Evolutionary conservation across 2,113 vertebrate species (phyloP).

Genomic region (Electrona antarctica): DNA sequence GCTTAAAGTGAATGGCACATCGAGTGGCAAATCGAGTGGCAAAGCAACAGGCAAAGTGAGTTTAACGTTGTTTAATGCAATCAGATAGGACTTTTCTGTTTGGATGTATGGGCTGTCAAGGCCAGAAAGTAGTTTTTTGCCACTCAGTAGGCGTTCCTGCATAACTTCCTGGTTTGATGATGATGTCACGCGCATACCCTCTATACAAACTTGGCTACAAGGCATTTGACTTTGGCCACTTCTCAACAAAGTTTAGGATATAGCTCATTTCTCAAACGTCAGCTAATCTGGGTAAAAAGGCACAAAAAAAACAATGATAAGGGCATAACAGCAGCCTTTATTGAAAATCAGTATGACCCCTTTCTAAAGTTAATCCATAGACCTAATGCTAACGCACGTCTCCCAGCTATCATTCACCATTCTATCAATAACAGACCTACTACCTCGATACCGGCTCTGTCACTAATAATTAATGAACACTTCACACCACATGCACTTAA

Average conservation of each 20-base stretch:
- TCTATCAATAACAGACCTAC: slow-evolving; percentile 47
- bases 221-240: slow-evolving; percentile 3
- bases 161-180: too few relatives aligned
- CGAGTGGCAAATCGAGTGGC: too few relatives aligned
- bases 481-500: slow-evolving; percentile 2
- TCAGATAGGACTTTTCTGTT: too few relatives aligned
- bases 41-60: too few relatives aligned
- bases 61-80: too few relatives aligned
- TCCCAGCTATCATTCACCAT: slow-evolving; percentile 45
- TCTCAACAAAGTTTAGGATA: neutral
- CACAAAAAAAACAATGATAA: slow-evolving; percentile 4
- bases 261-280: slow-evolving; percentile 2
- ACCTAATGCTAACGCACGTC: slow-evolving; percentile 50
- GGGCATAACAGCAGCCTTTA: slow-evolving; percentile 12
- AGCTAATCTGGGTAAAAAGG: slow-evolving; percentile 7
- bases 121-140: too few relatives aligned
- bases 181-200: too few relatives aligned
- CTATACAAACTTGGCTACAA: too few relatives aligned
- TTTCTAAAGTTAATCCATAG: slow-evolving; percentile 49
- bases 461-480: slow-evolving; percentile 44
- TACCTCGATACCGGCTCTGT: slow-evolving; percentile 17
- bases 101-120: too few relatives aligned
- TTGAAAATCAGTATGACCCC: slow-evolving; percentile 15
- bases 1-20: too few relatives aligned
- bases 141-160: too few relatives aligned